Percentiles rank a stretch among this genome's conserved stretches.
These are phyloP conservation scores for Pristionchus arcanus DNA, from an alignment of 2,888 invertebrate genomes.

Conservation along the genomic window DNA sequence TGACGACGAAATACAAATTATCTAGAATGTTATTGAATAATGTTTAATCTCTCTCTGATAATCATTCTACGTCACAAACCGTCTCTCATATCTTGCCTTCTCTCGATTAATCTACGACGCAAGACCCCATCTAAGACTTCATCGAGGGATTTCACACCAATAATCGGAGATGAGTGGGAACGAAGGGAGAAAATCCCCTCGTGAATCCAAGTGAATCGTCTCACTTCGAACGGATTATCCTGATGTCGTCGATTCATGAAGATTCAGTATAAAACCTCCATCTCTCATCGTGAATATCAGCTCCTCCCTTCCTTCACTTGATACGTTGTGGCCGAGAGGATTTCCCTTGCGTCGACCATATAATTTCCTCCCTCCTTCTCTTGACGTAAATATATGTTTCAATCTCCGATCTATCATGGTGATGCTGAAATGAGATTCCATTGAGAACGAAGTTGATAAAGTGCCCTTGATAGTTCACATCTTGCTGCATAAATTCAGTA, in stretches of 20 bases:
- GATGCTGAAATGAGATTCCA: not conserved
- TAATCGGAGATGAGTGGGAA: conserved; percentile 14
- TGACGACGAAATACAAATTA: not conserved
- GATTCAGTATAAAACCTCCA: not conserved
- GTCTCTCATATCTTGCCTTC: not conserved
- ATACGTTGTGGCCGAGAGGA: not conserved
- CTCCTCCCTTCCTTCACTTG: not conserved
- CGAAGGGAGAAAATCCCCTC: not conserved
- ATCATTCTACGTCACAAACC: not conserved
- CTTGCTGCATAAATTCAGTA: not conserved
- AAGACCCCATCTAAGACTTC: conserved; percentile 20
- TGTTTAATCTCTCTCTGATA: not conserved
- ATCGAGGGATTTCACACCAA: not conserved
- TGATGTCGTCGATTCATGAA: conserved; percentile 1
- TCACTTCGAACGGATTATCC: not conserved
- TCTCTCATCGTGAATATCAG: not conserved
- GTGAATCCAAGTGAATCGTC: not conserved
- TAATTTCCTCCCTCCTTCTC: not conserved
- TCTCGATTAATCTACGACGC: conserved; percentile 12
- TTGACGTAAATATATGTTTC: not conserved
- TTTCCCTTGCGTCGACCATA: not conserved
- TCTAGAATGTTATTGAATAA: not conserved
- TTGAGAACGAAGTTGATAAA: not conserved
- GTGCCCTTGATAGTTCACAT: not conserved
- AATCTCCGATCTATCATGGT: not conserved